Base-by-base conservation (phyloP, 2,797 vertebrate genomes). In the Odontamblyopus rebecca region DNA sequence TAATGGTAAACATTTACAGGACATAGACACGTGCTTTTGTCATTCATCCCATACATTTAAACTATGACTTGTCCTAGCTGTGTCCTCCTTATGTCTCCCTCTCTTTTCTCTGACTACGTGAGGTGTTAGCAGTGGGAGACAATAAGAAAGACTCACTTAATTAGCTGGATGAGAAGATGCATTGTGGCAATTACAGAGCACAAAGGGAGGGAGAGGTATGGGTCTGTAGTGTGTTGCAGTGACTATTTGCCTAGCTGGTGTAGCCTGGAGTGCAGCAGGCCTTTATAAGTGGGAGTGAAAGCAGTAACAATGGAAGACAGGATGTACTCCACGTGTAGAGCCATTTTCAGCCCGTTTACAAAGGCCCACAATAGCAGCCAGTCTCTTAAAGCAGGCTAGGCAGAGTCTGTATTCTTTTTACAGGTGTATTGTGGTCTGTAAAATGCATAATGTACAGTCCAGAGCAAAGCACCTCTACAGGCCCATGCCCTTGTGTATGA, bases 181-280 rank as follows among this genome's bases (percentile, higher is more conserved):
- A 93, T 94, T 93, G 94, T 93, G 91, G 92, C 91, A 93, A 93
- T 94, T 92, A 93, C 88, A 30, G 85, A 81, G 84, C 87, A 93
- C 92, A 93, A 93, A 92, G 89, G 86, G 82, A 87, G 85, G 82
- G 84, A 84, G 88, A 83, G 82, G 86, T 84, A 88, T 82, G 86
- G 86, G 86, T 84, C 83, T 87, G 89, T 93, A 89, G 91, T 89
- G 86, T 80, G 78, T 87, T 80, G 82, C 86, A 86, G 85, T 81
- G 80, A 84, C 83, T 87, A 64, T 89, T 84, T 88, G 87, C 82
- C 76, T 76, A 77, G 69, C 69, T 78, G 82, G 77, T 87, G 85
- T 84, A 82, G 89, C 86, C 86, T 82, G 74, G 77, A 87, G 83
- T 86, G 84, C 80, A 81, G 76, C 80, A 78, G 86, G 82, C 81